Conservation (phyloP, 2,888 invertebrate species). For the Lacanobia wlatinum region DNA sequence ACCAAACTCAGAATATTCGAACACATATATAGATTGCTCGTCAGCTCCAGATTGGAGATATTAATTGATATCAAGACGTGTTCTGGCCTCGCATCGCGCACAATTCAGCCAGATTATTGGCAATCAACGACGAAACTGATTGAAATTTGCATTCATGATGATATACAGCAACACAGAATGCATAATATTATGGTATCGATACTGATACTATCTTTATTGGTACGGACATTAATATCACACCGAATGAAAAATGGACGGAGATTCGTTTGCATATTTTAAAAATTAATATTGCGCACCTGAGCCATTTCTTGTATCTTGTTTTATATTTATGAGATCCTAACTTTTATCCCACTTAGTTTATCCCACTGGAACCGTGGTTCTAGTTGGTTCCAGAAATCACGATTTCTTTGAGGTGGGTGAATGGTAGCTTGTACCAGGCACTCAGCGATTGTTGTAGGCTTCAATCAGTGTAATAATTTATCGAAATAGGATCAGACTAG, state of each 20-base stretch:
- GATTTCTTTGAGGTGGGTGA: too few species aligned
- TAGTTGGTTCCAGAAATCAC: too few species aligned
- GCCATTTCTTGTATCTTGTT: not conserved
- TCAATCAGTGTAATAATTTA: not conserved
- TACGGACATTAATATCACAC: conserved; percentile 14
- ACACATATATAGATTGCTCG: not conserved
- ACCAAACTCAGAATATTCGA: not conserved
- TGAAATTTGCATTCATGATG: conserved; percentile 62
- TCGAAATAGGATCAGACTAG: not conserved
- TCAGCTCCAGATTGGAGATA: conserved; percentile 8
- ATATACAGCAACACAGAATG: not conserved
- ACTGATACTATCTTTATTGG: conserved; percentile 26
- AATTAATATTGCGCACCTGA: conserved; percentile 18
- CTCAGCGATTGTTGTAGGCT: not conserved
- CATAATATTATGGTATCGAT: not conserved
- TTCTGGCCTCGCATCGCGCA: conserved; percentile 6
- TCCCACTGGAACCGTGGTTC: not conserved
- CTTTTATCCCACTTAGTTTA: too few species aligned
- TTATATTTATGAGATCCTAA: conserved; percentile 23
- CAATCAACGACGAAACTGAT: conserved; percentile 61
- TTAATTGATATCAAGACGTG: conserved; percentile 53
- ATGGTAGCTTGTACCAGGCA: not conserved
- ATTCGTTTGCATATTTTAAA: conserved; percentile 29
- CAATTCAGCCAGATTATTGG: conserved; percentile 61
- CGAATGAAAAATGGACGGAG: conserved; percentile 26